phyloP scores from a whole-genome alignment of 2,113 vertebrate genomes.

The Siniperca knerii region DNA sequence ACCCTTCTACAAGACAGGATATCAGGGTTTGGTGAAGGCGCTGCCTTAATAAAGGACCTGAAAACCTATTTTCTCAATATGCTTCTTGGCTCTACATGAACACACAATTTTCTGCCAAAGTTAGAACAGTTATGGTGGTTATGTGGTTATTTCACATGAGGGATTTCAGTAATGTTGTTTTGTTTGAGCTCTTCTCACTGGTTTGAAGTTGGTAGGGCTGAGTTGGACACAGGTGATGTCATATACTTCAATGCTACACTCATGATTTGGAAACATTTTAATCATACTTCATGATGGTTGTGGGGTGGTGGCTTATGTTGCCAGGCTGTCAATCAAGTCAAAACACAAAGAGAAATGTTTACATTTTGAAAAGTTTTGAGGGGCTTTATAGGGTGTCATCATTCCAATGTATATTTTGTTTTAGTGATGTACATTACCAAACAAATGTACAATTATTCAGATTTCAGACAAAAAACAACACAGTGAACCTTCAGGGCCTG shows the following conservation, averaged over 20 bases:
- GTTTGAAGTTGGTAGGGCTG: neutral
- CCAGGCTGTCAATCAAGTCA: neutral
- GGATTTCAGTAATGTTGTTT: neutral
- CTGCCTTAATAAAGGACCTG: neutral
- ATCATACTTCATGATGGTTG: neutral
- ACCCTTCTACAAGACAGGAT: too few relatives aligned
- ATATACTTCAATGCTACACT: neutral
- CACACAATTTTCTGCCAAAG: neutral
- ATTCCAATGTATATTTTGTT: too few relatives aligned
- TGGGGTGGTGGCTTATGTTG: neutral
- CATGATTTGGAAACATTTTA: neutral
- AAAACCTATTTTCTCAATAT: neutral
- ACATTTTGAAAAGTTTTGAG: too few relatives aligned
- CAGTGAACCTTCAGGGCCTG: neutral
- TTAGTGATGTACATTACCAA: too few relatives aligned
- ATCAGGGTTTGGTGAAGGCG: neutral
- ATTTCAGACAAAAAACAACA: too few relatives aligned
- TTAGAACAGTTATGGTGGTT: too few relatives aligned
- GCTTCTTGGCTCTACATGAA: too few relatives aligned
- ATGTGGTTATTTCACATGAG: neutral
- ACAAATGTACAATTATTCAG: too few relatives aligned
- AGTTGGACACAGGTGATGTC: neutral
- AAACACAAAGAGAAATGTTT: neutral
- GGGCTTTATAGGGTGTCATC: too few relatives aligned
- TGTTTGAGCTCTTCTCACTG: neutral